phyloP scores from a whole-genome alignment of 2,113 vertebrate genomes.

The Myrmecophaga tridactyla region DNA sequence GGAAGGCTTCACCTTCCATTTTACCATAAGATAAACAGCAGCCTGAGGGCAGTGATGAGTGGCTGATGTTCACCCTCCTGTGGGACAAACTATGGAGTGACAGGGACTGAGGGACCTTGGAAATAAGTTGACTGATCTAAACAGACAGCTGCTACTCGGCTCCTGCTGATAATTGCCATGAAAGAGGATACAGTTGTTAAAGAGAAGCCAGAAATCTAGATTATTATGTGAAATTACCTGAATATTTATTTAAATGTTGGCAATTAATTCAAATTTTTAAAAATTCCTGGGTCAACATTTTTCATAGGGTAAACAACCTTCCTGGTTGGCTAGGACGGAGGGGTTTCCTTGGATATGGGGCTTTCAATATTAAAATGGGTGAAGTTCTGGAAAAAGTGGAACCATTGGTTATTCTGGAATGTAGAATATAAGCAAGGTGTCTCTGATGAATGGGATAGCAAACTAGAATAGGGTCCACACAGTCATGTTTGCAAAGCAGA shows the following conservation, averaged over 20 bases:
- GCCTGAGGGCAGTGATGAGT: not conserved
- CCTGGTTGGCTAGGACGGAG: not conserved
- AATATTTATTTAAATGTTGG: not conserved
- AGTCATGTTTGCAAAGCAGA: not conserved
- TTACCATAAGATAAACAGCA: not conserved
- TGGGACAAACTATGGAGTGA: not conserved
- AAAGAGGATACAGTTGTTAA: not conserved
- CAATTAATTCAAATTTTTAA: not conserved
- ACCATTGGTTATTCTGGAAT: not conserved
- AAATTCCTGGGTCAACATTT: not conserved
- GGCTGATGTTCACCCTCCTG: not conserved
- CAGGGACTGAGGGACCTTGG: not conserved
- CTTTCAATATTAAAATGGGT: not conserved
- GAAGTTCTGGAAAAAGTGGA: not conserved
- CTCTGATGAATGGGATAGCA: not conserved
- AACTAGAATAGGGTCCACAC: not conserved
- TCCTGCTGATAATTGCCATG: not conserved
- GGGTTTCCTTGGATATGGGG: not conserved
- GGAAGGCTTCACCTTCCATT: not conserved
- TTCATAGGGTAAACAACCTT: not conserved
- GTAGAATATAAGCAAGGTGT: not conserved
- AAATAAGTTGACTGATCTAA: not conserved
- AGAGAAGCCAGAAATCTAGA: not conserved
- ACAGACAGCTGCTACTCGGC: not conserved
- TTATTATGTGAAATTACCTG: constrained; percentile 9